Base-by-base conservation (phyloP, 2,113 vertebrate genomes). In the Ochotona curzoniae region DNA sequence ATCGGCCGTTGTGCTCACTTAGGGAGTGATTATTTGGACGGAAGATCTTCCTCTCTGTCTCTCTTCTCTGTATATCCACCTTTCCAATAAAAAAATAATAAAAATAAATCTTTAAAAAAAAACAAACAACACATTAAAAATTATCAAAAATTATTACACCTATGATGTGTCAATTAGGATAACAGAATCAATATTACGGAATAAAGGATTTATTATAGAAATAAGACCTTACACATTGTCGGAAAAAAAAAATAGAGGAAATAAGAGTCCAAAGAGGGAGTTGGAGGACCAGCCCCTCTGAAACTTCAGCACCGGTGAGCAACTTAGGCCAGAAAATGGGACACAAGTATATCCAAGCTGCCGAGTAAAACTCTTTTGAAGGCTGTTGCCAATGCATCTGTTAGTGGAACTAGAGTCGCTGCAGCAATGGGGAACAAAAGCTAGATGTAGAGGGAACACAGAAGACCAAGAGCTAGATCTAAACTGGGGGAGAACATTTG, bases 91-190 rank as follows among this genome's bases (percentile, higher is more conserved):
- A n/a, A n/a, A n/a, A n/a, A n/a, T n/a, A n/a, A n/a, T n/a, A n/a
- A n/a, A n/a, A n/a, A n/a, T n/a, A n/a, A n/a, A n/a, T n/a, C n/a
- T n/a, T n/a, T n/a, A n/a, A n/a, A n/a, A 17, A 57, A 60, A 70
- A 32, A 83, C 3, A 87, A 83, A 83, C 12, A 73, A 10, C 30
- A 63, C 89, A 18, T 54, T 38, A 9, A 70, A 93, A 89, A 63
- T 93, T 49, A 38, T 57, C 30, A 67, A 83, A 87, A 32, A 25
- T 5, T 92, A 49, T 84, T 71, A 32, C 7, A 60, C 76, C 20
- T 64, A 23, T 81, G 74, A 86, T 18, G 60, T 91, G 74, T 86
- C 35, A 95, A 26, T 74, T 28, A 92, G 54, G 47, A 81, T 75
- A 81, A 60, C 61, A 73, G 61, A 87, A 81, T 93, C 81, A 49